Evolutionary conservation across 2,797 vertebrate species (phyloP).

Genomic region (Leucoraja ocellata): DNA sequence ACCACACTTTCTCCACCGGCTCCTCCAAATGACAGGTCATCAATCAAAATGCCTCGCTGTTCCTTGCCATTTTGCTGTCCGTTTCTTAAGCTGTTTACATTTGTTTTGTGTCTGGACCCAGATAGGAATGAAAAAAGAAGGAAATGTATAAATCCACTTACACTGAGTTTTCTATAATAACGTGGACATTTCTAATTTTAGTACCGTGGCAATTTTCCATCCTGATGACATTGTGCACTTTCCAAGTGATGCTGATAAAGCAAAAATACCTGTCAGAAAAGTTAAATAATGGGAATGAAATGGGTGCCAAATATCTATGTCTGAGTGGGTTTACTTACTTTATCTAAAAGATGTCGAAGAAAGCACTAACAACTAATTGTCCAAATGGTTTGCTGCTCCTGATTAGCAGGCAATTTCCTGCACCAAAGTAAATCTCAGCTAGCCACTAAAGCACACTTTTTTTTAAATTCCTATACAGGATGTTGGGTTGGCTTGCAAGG

Average conservation of each 20-base stretch:
- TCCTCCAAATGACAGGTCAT: too few species aligned
- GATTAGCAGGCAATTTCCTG: conserved; percentile 60
- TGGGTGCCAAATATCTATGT: conserved; percentile 57
- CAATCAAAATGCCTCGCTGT: conserved; percentile 33
- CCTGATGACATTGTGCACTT: conserved; percentile 50
- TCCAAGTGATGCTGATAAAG: conserved; percentile 55
- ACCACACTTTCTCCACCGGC: background rate
- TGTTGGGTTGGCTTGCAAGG: too few species aligned
- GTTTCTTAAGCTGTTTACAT: conserved; percentile 41
- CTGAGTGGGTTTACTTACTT: conserved; percentile 46
- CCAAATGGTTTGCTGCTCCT: conserved; percentile 48
- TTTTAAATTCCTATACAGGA: too few species aligned
- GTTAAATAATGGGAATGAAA: conserved; percentile 57
- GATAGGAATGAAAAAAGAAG: conserved; percentile 55
- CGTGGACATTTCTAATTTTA: conserved; percentile 62
- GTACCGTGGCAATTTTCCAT: conserved; percentile 50
- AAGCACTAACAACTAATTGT: conserved; percentile 49
- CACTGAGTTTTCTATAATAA: conserved; percentile 45
- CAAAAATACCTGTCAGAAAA: conserved; percentile 41
- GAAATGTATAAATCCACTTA: conserved; percentile 45
- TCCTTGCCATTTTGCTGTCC: conserved; percentile 56
- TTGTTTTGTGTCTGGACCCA: conserved; percentile 47
- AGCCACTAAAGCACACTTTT: background rate
- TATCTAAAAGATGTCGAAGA: conserved; percentile 52
- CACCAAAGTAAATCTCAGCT: conserved; percentile 38